Evolutionary conservation across 1,140 invertebrate genomes (phyloP).

Genomic region (Andricus grossulariae): DNA sequence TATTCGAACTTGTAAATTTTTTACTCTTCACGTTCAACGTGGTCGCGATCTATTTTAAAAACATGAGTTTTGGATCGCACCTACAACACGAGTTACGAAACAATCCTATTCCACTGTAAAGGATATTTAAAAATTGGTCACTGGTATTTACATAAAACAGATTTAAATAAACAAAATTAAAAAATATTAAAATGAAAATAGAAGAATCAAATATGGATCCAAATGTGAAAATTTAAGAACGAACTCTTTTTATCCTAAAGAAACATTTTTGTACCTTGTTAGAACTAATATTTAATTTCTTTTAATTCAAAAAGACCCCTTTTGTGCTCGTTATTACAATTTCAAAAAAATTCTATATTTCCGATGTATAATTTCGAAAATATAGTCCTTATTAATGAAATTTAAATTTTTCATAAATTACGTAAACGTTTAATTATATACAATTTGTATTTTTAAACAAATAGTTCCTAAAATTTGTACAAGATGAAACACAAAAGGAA

Average conservation of each 20-base stretch:
- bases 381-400: too few species aligned
- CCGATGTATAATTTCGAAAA: too few species aligned
- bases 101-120: background rate
- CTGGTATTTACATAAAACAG: background rate
- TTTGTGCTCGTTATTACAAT: slow-evolving; percentile 35
- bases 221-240: background rate
- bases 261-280: too few species aligned
- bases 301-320: slow-evolving; percentile 42
- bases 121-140: background rate
- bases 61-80: background rate
- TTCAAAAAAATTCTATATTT: too few species aligned
- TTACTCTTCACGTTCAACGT: background rate
- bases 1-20: slow-evolving; percentile 20
- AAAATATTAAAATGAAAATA: slow-evolving; percentile 1
- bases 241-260: slow-evolving; percentile 34
- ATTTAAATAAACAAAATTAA: background rate
- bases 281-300: slow-evolving; percentile 45
- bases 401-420: too few species aligned
- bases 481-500: too few species aligned
- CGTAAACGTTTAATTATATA: too few species aligned
- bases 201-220: slow-evolving; percentile 27
- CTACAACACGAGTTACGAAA: background rate
- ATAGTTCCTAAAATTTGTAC: too few species aligned
- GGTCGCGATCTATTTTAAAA: background rate
- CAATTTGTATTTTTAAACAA: too few species aligned